Base-by-base conservation (phyloP, 2,113 vertebrate genomes). In the Apistogramma diplotaenia region DNA sequence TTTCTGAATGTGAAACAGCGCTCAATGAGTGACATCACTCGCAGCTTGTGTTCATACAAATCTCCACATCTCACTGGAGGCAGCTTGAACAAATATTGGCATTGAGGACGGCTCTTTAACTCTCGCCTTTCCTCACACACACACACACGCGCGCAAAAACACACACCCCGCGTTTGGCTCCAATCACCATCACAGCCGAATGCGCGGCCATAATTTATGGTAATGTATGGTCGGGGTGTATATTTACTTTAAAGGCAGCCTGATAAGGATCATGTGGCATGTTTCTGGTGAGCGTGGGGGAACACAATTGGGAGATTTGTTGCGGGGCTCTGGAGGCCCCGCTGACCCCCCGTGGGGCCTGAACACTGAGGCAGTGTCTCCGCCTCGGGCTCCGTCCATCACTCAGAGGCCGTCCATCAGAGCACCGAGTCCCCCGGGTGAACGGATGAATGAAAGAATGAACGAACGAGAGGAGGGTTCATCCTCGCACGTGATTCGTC, bases 231-330 rank as follows among this genome's bases (percentile, higher is more conserved):
- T 21, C 4, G 4, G 78, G 83, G 19, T 83, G 85, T 67, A 33
- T 92, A 35, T 92, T 91, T 91, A 83, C 87, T 89, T 87, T 85
- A 79, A 76, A 83, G 81, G 86, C 74, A 6, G 79, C 57, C 81
- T 87, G 91, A 90, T 91, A 83, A 87, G 85, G 72, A 90, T 92
- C 89, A 90, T 86, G 86, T 83, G 82, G 62, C 51, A 40, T 85
- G 85, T 86, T 88, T 84, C 89, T 90, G 90, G 29, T 53, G 61
- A 82, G 59, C 72, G 85, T 67, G 76, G 77, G 75, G 53, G 84
- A 87, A 85, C 40, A 91, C 92, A 93, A 93, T 93, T 84, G 86
- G 79, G 87, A 88, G 91, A 93, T 92, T 91, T 85, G 61, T 91
- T 85, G 82, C 61, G 78, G 88, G 81, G 77, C 87, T 81, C 54